Base-by-base conservation (phyloP, 1,140 invertebrate genomes). In the Trinorchestia longiramus region DNA sequence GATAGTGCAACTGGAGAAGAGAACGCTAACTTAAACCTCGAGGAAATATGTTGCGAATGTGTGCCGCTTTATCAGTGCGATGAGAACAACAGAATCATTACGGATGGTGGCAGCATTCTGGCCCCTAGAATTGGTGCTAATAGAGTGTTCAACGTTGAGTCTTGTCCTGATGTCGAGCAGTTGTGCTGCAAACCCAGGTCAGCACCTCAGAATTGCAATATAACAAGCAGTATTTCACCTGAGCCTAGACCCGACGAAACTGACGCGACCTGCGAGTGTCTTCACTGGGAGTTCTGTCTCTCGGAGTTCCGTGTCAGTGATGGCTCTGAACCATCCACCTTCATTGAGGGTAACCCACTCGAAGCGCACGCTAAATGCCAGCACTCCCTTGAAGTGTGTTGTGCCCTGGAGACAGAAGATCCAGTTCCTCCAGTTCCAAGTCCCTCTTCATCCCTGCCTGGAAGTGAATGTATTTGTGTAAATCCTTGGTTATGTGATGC, bases 41-140 rank as follows among this genome's bases (percentile, higher is more conserved):
- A 19, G 19, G 43, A 47, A 44, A 45, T 94, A n/a, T 94, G 92
- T 47, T 94, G 92, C 40, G 92, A 94, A 36, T 94, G 92, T 45
- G 92, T 94, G 43, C 92, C 92, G 44, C 47, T 94, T 47, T 94
- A 45, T n/a, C 92, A 45, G 43, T 94, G 92, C 43, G 92, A 94
- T 45, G 43, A 40, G 11, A 45, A 94, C 43, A 94, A 94, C 92
- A 94, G 6, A 8, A 94, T 94, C 43, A 45, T 94, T 36, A 94
- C 92, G 11, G 92, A 94, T 40, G 92, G 92, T 6, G 43, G 43
- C 17, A 40, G 11, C 11, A 45, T 45, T 43, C 41, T 94, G 28
- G 92, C 41, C 40, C 92, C 92, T 1, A 94, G 92, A 36, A 6
- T 94, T 40, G 92, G 92, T 17, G 92, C 0, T 94, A 36, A 11